Evolutionary conservation across 2,797 vertebrate species (phyloP), one percentile per base, ranked within the genome.

Genomic region (Odontamblyopus lacepedii): DNA sequence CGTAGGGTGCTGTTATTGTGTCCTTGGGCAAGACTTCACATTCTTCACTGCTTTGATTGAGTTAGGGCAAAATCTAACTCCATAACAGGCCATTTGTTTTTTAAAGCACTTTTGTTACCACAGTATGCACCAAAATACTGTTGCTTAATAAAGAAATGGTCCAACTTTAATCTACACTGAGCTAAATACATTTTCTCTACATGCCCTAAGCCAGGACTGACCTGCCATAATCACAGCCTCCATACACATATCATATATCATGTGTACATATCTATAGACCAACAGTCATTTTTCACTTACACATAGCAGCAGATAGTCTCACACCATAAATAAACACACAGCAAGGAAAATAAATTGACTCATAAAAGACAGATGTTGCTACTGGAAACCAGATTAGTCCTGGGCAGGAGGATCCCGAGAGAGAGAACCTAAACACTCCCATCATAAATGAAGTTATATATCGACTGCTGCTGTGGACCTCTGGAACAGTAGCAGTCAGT

Each of bases 361-460:
- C 81, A 91, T 89, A 85, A 85, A 88, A 83, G 83, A 89, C 86
- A 86, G 83, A 87, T 83, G 86, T 76, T 87, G 89, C 76, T 65
- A 77, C 74, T 83, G 76, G 84, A 88, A 67, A 83, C 70, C 73
- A 81, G 78, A 87, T 84, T 87, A 80, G 75, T 70, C 71, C 72
- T 67, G 81, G 74, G 78, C 69, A 69, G 68, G 41, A 65, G 78
- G 69, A 70, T 89, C 87, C 83, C 81, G 18, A 23, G 84, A 82
- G 89, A 76, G 71, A 56, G 64, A 86, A 87, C 60, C 77, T 85
- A 75, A 90, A 91, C 84, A 89, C 74, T 75, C 51, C 64, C 8
- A 23, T 27, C 73, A 57, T 87, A 83, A 85, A 87, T 84, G 63
- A 83, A 77, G 73, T 76, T 77, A 85, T 84, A 77, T 69, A 75